Conservation (phyloP, 2,797 vertebrate species). For the Betta splendens region DNA sequence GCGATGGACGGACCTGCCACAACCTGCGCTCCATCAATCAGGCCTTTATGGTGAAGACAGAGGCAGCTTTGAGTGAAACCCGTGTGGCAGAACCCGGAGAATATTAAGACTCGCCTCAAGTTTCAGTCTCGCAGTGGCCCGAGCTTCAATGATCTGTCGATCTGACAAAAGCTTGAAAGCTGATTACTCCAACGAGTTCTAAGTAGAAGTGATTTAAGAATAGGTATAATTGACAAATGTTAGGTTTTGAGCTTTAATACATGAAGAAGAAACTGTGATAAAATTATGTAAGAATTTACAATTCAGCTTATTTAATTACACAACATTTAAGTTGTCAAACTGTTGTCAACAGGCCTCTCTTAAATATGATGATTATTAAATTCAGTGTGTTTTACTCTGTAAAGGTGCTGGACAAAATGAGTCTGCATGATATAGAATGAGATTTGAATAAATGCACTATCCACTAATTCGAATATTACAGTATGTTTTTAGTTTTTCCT, state of each 20-base stretch:
- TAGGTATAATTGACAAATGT: too few species aligned
- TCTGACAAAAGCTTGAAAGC: background rate
- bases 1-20: background rate
- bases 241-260: too few species aligned
- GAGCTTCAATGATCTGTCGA: too few species aligned
- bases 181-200: too few species aligned
- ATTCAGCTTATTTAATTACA: too few species aligned
- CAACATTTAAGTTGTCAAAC: too few species aligned
- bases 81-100: too few species aligned
- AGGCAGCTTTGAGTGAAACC: background rate
- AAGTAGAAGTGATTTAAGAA: too few species aligned
- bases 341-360: background rate
- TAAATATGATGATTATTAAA: background rate
- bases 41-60: background rate
- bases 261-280: too few species aligned
- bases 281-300: too few species aligned
- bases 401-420: background rate
- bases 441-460: slow-evolving; percentile 8
- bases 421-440: background rate
- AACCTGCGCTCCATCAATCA: background rate
- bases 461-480: too few species aligned
- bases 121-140: background rate
- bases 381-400: background rate
- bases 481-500: too few species aligned
- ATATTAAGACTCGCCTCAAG: background rate